Evolutionary conservation across 1,140 invertebrate genomes (phyloP), one percentile per base, ranked within the genome.

Genomic region (Ladona fulva): DNA sequence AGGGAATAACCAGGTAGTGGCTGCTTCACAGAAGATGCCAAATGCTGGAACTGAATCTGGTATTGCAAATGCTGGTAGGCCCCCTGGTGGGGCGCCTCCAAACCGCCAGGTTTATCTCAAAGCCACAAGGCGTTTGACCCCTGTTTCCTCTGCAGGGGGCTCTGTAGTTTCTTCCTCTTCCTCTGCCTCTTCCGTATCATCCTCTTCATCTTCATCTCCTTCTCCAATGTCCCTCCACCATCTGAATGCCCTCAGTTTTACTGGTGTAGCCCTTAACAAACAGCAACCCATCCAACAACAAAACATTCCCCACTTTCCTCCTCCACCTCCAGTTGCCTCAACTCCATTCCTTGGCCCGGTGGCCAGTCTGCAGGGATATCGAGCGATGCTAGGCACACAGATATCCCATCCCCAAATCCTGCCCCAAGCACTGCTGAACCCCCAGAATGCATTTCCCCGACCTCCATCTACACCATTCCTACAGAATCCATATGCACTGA

Each of bases 191-290:
- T 75, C 74, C 24, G 74, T 75, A 19, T 75, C 74, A 16, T 75
- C 74, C 24, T 75, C 29, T 25, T 37, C 42, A 24, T 75, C 74
- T 16, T 24, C 75, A 19, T 25, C 74, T 24, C 24, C 74, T 42
- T 52, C 78, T 10, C 37, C 74, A 16, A 76, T 37, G 81, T 84
- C 82, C 52, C 82, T 86, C 25, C 85, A 84, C 77, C 86, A 87
- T 22, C 83, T 90, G 11, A 88, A 90, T 80, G 91, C 92, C 14
- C 87, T 92, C 22, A 91, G 90, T 81, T 95, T 94, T 86, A 93
- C 93, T 42, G 93, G 93, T 76, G 90, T 94, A 42, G 89, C 92
- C 8, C 85, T 93, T 10, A 93, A 93, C 81, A 90, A 89, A 78
- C 89, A 89, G 81, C 77, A 83, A 82, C 84, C 83, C 81, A 11